These are phyloP conservation scores for Heterodera filipjevi DNA, from an alignment of 2,888 invertebrate species.

Conservation along the genomic window DNA sequence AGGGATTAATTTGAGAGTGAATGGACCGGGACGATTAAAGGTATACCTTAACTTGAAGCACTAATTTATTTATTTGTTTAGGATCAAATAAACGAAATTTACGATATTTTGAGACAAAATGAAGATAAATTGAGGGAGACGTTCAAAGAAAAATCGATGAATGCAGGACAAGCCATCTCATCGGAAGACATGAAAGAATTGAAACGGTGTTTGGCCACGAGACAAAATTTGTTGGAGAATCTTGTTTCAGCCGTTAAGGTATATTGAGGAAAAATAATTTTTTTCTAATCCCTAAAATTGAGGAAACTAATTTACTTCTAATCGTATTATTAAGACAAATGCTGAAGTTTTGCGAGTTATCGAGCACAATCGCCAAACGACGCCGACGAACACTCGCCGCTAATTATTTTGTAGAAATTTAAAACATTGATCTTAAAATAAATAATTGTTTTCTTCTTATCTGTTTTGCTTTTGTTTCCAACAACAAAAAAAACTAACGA, in stretches of 20 bases:
- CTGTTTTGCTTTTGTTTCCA: not conserved
- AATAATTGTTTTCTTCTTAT: not conserved
- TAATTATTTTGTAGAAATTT: not conserved
- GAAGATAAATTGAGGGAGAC: slow-evolving; percentile 29
- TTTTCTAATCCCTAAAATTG: no score
- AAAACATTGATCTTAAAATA: not conserved
- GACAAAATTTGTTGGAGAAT: slow-evolving; percentile 34
- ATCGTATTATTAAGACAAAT: not conserved
- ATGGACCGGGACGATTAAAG: slow-evolving; percentile 37
- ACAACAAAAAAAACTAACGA: not conserved
- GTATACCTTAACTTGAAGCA: not conserved
- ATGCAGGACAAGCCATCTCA: not conserved
- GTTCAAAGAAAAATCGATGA: not conserved
- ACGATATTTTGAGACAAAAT: slow-evolving; percentile 29
- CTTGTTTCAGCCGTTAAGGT: slow-evolving; percentile 28
- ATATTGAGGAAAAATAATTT: not conserved
- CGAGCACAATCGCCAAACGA: not conserved
- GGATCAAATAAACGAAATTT: slow-evolving; percentile 27
- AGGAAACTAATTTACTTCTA: no score
- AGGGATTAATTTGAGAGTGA: slow-evolving; percentile 28
- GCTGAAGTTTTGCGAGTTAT: slow-evolving; percentile 20
- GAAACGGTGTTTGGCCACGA: slow-evolving; percentile 34
- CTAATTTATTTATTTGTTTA: not conserved
- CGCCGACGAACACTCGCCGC: not conserved
- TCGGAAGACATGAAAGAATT: slow-evolving; percentile 29